Evolutionary conservation across 2,113 vertebrate genomes (phyloP).

Genomic region (Orientallactaga bullata): DNA sequence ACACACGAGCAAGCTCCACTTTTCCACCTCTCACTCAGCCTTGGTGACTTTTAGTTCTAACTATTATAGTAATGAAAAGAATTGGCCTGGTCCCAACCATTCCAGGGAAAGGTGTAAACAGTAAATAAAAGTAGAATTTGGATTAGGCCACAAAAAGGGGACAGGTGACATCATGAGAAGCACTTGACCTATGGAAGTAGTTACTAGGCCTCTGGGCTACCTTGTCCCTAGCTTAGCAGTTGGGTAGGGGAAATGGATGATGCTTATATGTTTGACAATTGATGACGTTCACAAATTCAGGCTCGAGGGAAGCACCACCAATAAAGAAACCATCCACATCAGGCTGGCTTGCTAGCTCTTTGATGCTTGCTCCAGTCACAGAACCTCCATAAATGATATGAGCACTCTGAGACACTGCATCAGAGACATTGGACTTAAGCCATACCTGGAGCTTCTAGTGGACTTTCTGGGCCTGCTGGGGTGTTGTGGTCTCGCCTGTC

Average conservation of each 20-base stretch:
- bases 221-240: constrained; percentile 54
- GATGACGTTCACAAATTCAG: constrained; percentile 98
- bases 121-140: constrained; percentile 65
- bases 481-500: constrained; percentile 98
- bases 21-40: constrained; percentile 46
- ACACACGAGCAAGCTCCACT: neutral
- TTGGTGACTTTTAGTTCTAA: constrained; percentile 74
- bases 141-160: constrained; percentile 55
- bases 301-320: constrained; percentile 97
- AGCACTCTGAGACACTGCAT: constrained; percentile 93
- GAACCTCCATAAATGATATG: constrained; percentile 99
- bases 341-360: constrained; percentile 94
- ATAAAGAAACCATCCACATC: constrained; percentile 98
- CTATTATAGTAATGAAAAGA: constrained; percentile 47
- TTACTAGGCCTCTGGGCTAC: constrained; percentile 37
- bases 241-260: neutral
- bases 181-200: neutral
- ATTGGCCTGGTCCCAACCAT: constrained; percentile 71
- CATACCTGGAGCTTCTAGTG: constrained; percentile 96
- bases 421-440: constrained; percentile 94
- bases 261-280: constrained; percentile 92
- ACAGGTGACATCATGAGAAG: constrained; percentile 65
- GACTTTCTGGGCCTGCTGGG: constrained; percentile 98
- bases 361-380: constrained; percentile 95
- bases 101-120: constrained; percentile 63